Evolutionary conservation across 2,888 invertebrate genomes (phyloP).

Genomic region (Aporophyla lueneburgensis): DNA sequence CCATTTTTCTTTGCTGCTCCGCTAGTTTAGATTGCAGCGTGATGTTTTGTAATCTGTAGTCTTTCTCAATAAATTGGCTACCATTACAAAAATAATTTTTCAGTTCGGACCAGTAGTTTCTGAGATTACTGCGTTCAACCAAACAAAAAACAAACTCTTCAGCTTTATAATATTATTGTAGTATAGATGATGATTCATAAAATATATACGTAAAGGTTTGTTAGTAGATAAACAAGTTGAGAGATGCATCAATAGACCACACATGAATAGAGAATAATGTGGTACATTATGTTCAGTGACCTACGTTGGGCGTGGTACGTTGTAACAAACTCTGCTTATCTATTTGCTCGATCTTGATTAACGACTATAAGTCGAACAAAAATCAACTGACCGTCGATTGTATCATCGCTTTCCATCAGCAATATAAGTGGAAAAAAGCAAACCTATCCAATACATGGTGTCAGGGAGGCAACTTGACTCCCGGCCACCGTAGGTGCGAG

Average conservation of each 20-base stretch:
- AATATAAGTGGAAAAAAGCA: neutral
- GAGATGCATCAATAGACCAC: neutral
- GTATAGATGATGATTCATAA: no score
- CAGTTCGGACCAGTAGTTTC: no score
- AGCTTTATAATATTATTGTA: no score
- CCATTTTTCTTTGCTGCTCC: no score
- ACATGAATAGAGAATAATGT: neutral
- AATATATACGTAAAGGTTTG: neutral
- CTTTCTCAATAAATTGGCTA: no score
- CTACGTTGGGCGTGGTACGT: neutral
- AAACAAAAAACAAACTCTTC: no score
- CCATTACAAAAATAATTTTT: no score
- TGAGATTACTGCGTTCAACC: no score
- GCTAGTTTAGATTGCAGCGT: no score
- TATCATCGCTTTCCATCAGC: neutral
- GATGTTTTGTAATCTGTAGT: no score
- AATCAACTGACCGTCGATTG: neutral
- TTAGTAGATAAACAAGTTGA: neutral
- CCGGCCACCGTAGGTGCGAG: no score
- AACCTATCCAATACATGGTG: neutral
- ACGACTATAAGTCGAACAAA: neutral
- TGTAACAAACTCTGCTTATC: neutral
- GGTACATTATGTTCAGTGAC: neutral
- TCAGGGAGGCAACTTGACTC: no score
- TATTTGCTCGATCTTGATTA: neutral